These are phyloP conservation scores for Lasiurus borealis DNA, from an alignment of 2,113 vertebrate species.

Conservation along the genomic window DNA sequence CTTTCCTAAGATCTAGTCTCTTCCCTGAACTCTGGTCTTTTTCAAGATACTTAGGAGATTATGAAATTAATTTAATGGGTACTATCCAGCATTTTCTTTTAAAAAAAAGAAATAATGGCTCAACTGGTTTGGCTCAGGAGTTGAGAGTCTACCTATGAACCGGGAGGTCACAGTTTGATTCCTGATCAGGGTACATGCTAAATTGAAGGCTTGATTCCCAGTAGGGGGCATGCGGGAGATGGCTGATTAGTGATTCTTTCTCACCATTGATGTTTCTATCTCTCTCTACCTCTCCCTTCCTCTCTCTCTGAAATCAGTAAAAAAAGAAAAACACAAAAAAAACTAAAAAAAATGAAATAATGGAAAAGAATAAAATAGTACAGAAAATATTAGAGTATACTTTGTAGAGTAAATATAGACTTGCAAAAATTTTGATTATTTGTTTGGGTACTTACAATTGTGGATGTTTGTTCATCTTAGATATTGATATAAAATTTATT, in stretches of 20 bases:
- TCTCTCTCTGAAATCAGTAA: too few species aligned
- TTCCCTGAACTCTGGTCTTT: neutral
- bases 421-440: neutral
- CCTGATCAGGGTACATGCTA: too few species aligned
- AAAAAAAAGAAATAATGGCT: neutral
- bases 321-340: too few species aligned
- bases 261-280: too few species aligned
- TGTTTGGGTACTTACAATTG: neutral
- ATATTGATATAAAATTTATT: slow-evolving; percentile 3
- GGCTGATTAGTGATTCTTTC: too few species aligned
- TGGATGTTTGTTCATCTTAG: neutral
- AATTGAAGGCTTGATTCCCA: too few species aligned
- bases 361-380: neutral
- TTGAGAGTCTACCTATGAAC: too few species aligned
- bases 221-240: too few species aligned
- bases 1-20: neutral
- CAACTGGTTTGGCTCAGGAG: too few species aligned
- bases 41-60: neutral
- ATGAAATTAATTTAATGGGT: neutral
- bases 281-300: too few species aligned
- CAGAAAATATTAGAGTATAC: neutral
- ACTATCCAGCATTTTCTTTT: neutral
- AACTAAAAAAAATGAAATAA: neutral
- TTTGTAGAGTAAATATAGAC: neutral
- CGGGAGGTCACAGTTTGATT: too few species aligned